phyloP scores from a whole-genome alignment of 2,797 vertebrate species.

The Sebastes hubbsi region DNA sequence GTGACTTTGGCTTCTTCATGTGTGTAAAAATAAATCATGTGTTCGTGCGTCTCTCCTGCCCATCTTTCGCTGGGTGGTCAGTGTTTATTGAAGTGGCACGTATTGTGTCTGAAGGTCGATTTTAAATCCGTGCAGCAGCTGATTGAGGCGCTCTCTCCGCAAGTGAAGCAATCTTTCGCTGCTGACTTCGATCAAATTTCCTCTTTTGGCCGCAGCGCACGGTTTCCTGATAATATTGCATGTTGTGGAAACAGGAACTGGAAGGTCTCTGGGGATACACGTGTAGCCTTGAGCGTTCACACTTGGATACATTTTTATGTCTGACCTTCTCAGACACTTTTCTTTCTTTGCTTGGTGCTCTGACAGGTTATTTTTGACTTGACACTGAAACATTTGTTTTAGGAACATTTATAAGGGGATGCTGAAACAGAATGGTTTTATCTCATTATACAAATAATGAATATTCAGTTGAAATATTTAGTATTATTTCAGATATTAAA shows the following conservation, averaged over 20 bases:
- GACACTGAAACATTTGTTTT: neutral
- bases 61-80: neutral
- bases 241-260: slow-evolving; percentile 78
- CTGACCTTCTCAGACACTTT: slow-evolving; percentile 51
- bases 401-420: neutral
- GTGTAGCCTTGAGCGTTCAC: slow-evolving; percentile 68
- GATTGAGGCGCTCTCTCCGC: slow-evolving; percentile 28
- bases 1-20: neutral
- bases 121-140: slow-evolving; percentile 23
- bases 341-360: slow-evolving; percentile 8
- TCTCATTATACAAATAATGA: neutral
- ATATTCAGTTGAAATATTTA: neutral
- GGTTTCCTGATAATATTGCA: slow-evolving; percentile 72
- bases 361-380: neutral
- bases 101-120: slow-evolving; percentile 25
- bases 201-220: slow-evolving; percentile 61
- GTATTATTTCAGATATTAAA: neutral
- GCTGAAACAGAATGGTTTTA: neutral
- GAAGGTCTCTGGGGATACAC: slow-evolving; percentile 58
- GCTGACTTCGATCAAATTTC: slow-evolving; percentile 68
- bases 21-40: neutral
- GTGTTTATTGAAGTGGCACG: slow-evolving; percentile 16
- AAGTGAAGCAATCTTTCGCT: slow-evolving; percentile 23
- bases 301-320: slow-evolving; percentile 57
- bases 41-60: neutral